Evolutionary conservation across 2,797 vertebrate genomes (phyloP).

Genomic region (Smutsia gigantea): DNA sequence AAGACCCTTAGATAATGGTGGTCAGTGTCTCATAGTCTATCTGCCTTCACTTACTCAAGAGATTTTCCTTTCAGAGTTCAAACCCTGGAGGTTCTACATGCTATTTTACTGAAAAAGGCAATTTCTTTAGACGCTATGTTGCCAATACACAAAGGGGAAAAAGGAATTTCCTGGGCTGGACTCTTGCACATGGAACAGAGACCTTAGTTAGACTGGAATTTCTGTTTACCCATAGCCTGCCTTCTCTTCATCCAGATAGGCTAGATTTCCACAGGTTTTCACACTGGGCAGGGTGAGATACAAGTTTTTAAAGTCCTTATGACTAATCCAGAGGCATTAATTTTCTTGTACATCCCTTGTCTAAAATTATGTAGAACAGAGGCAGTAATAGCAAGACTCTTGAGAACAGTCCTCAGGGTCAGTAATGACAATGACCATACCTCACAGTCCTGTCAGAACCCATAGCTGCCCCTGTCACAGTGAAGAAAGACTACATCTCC

Average conservation of each 20-base stretch:
- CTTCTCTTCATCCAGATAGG: background rate
- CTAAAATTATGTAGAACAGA: constrained; percentile 39
- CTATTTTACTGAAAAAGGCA: background rate
- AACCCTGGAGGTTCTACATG: background rate
- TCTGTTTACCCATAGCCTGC: background rate
- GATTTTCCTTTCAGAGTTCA: constrained; percentile 46
- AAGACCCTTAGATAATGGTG: background rate
- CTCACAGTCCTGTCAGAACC: background rate
- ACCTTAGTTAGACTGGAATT: background rate
- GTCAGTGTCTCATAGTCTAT: background rate
- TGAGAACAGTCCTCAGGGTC: background rate
- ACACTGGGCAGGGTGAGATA: background rate
- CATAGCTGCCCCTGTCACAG: background rate
- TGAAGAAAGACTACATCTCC: constrained; percentile 10
- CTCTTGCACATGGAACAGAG: background rate
- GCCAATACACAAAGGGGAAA: background rate
- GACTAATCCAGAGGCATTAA: background rate
- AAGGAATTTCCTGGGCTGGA: background rate
- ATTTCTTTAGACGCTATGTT: background rate
- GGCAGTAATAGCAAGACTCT: background rate
- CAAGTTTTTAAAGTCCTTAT: background rate
- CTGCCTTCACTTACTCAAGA: background rate
- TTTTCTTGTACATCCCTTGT: background rate
- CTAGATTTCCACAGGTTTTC: background rate
- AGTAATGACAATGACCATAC: background rate